A percentile compares a stretch with the other conserved stretches of the same genome.
Conservation (phyloP, 2,797 vertebrate species). For the Gymnoscopelus braueri region DNA sequence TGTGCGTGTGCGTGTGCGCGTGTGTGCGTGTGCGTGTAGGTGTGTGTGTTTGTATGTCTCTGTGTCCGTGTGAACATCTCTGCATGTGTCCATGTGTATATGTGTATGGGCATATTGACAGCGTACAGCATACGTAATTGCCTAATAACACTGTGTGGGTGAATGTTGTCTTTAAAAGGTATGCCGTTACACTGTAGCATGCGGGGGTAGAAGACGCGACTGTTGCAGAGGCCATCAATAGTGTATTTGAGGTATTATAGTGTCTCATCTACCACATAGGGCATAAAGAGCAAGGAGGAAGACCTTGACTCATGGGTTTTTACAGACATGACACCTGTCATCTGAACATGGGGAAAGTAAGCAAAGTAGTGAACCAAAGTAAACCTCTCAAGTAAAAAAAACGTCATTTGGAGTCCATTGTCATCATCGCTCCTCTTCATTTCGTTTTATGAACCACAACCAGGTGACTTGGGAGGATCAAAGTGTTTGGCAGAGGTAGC, state of each 20-base stretch:
- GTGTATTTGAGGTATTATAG: no score
- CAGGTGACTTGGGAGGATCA: constrained; percentile 58
- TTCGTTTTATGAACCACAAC: constrained; percentile 41
- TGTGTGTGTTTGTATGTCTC: not conserved
- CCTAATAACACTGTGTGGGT: constrained; percentile 13
- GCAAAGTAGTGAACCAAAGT: not conserved
- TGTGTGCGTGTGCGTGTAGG: not conserved
- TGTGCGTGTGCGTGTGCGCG: not conserved
- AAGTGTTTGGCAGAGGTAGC: constrained; percentile 58
- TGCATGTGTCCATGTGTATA: not conserved
- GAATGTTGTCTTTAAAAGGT: constrained; percentile 30
- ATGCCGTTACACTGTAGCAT: constrained; percentile 19
- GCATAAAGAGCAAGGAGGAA: no score
- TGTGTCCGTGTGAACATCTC: constrained; percentile 4
- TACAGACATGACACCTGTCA: not conserved
- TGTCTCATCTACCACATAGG: no score
- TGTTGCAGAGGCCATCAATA: constrained; percentile 53
- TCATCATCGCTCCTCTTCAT: constrained; percentile 37
- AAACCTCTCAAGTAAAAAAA: constrained; percentile 5
- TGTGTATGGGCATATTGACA: no score
- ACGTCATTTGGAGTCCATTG: constrained; percentile 26
- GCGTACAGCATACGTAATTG: no score
- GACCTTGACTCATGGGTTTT: not conserved
- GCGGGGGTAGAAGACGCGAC: constrained; percentile 48
- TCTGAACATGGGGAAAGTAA: constrained; percentile 1